Conservation (phyloP, 2,888 invertebrate species). For the Formica aserva region DNA sequence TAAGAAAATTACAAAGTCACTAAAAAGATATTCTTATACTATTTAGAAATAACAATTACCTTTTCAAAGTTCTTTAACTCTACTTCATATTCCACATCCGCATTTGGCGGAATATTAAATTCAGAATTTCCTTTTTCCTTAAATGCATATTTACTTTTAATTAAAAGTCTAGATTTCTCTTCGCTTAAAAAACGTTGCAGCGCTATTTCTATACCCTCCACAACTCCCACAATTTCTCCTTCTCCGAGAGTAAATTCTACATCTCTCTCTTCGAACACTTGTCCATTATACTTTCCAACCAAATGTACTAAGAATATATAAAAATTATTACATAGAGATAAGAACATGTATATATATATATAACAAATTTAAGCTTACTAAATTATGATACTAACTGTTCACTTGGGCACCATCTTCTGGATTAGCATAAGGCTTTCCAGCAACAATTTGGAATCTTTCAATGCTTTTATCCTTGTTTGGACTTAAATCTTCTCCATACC, state of each 20-base stretch:
- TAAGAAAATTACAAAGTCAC: constrained; percentile 19
- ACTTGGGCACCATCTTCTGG: constrained; percentile 95
- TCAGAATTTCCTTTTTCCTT: constrained; percentile 90
- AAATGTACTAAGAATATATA: constrained; percentile 89
- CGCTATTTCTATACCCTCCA: constrained; percentile 94
- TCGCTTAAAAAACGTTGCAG: constrained; percentile 92
- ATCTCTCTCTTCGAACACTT: constrained; percentile 93
- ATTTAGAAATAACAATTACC: constrained; percentile 83
- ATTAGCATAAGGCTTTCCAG: constrained; percentile 90
- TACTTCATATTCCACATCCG: constrained; percentile 93
- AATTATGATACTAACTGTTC: constrained; percentile 88
- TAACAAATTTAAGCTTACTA: background rate
- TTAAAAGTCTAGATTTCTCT: constrained; percentile 91
- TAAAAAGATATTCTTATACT: constrained; percentile 30
- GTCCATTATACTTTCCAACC: constrained; percentile 89
- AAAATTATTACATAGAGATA: constrained; percentile 4
- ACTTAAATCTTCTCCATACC: constrained; percentile 96
- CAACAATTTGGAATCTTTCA: constrained; percentile 89
- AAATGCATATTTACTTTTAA: constrained; percentile 94
- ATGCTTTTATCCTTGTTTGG: constrained; percentile 94
- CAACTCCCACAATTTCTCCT: constrained; percentile 91
- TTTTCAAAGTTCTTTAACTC: constrained; percentile 94
- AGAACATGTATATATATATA: background rate
- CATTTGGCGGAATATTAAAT: constrained; percentile 92
- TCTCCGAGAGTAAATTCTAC: constrained; percentile 95